Conservation (phyloP, 1,140 invertebrate genomes). For the Sarcophaga bullata region DNA sequence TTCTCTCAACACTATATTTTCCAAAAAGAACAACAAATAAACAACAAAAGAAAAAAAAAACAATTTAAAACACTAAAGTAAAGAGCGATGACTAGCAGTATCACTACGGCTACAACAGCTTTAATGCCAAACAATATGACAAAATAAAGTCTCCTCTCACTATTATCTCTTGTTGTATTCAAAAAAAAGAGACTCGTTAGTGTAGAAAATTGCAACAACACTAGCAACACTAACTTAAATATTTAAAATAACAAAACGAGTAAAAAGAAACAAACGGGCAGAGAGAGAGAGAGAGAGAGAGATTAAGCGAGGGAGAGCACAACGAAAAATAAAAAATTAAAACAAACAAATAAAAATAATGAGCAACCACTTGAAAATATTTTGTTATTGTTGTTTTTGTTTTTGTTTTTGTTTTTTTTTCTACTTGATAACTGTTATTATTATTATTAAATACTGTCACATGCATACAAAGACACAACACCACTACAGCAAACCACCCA, state of each 20-base stretch:
- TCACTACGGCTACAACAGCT: not conserved
- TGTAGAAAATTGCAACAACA: not conserved
- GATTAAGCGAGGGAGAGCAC: no score
- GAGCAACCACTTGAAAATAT: not conserved
- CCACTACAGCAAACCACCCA: not conserved
- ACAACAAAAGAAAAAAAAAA: not conserved
- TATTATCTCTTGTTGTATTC: not conserved
- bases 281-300: not conserved
- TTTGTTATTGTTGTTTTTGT: no score
- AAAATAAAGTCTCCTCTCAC: not conserved
- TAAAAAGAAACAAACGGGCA: not conserved
- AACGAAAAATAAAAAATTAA: not conserved
- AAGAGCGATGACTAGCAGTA: not conserved
- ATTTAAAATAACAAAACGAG: not conserved
- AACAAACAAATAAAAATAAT: not conserved
- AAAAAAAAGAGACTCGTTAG: not conserved
- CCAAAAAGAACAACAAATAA: not conserved
- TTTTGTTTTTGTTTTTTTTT: not conserved
- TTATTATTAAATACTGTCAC: slow-evolving; percentile 11
- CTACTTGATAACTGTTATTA: slow-evolving; percentile 13
- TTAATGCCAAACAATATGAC: not conserved
- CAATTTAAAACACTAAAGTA: not conserved
- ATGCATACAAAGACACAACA: not conserved
- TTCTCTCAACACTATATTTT: slow-evolving; percentile 16
- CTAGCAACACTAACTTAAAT: not conserved